A percentile compares a stretch with the other conserved stretches of the same genome.
Evolutionary conservation across 2,113 vertebrate genomes (phyloP).

Genomic region (Zapus hudsonius): DNA sequence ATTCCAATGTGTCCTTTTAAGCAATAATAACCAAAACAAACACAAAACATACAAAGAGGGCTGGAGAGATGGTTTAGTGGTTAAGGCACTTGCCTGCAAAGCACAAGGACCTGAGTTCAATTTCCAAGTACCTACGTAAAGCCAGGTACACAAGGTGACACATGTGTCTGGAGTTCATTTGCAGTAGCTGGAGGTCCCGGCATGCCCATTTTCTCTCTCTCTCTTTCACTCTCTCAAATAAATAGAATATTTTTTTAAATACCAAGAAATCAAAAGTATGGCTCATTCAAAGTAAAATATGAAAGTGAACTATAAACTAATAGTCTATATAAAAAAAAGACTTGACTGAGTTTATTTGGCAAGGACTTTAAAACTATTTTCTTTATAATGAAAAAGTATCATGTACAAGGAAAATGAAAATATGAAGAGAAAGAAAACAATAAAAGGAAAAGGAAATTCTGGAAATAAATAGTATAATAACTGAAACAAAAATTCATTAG

Average conservation of each 20-base stretch:
- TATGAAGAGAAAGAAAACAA: not conserved
- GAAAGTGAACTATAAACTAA: not conserved
- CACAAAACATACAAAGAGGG: not conserved
- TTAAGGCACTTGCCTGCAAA: no score
- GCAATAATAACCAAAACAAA: not conserved
- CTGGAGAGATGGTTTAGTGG: no score
- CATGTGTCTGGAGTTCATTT: no score
- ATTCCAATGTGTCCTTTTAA: not conserved
- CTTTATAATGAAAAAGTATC: not conserved
- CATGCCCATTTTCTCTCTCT: no score
- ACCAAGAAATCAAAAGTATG: not conserved
- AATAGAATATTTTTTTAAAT: no score
- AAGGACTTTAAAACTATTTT: not conserved
- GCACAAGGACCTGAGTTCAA: no score
- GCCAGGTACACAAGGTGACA: no score
- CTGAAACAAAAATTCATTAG: not conserved
- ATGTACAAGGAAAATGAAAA: not conserved
- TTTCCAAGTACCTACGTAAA: no score
- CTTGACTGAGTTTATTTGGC: not conserved
- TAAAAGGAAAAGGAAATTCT: not conserved
- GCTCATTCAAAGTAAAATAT: not conserved
- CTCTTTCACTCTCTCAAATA: no score
- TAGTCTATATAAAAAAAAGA: not conserved
- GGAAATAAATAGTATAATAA: not conserved
- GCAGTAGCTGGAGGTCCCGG: no score